Base-by-base conservation (phyloP, 1,140 invertebrate genomes). In the Drosophila ficusphila region DNA sequence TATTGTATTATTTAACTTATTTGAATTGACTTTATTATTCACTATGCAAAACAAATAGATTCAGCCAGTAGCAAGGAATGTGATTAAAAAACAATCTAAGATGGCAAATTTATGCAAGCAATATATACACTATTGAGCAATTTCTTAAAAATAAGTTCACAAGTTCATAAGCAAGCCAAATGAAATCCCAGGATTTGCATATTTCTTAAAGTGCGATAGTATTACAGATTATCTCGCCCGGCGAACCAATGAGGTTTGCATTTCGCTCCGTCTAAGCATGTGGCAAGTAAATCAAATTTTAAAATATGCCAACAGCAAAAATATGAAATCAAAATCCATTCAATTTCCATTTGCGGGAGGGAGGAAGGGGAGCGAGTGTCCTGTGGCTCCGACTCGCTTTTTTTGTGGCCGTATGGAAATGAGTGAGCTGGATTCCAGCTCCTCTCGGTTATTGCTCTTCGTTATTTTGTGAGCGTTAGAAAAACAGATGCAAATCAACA, bases 401-500 rank as follows among this genome's bases (percentile, higher is more conserved):
- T 46, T 11, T 7, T 23, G 19, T 36, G 41, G 67, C 46, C 27
- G 29, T 74, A 74, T 74, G 71, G 70, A 74, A 74, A 74, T 74
- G 71, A 74, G 52, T 71, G 29, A 65, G 49, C 71, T 64, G 34
- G 48, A 60, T 53, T 73, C 69, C 25, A 27, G 31, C 46, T 47
- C 16, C 14, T 27, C 52, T 57, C 53, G 14, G 68, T 61, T 71
- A 46, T 58, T 33, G 64, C 42, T 58, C 44, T 68, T 56, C 53
- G 52, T 58, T 56, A 64, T 64, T 64, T 58, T 57, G 46, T 60
- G 57, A 72, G 57, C 57, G 54, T 54, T 52, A 64, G 44, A 79
- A 79, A 79, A 79, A 75, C 71, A 79, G 76, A 75, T 74, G 70
- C 62, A 79, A 79, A 79, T 79, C 76, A 79, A 75, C 62, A 79